phyloP scores from a whole-genome alignment of 2,888 invertebrate species.

The Orthonychiurus folsomi region DNA sequence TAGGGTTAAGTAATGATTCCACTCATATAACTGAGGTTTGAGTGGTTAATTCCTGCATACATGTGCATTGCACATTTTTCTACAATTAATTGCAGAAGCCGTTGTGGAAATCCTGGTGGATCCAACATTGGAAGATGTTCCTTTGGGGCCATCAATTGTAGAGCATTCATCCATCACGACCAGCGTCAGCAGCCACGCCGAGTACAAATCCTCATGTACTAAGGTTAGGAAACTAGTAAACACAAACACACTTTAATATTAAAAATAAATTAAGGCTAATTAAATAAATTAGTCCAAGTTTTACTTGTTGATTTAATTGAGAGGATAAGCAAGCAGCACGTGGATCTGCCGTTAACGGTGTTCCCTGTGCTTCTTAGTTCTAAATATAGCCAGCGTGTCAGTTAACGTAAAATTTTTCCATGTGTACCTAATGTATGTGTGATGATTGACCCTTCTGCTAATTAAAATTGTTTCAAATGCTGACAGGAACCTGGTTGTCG shows the following conservation, averaged over 20 bases:
- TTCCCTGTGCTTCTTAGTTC: too few relatives aligned
- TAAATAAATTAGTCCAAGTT: not conserved
- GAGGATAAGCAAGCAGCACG: too few relatives aligned
- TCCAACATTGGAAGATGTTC: conserved; percentile 23
- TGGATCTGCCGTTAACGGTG: too few relatives aligned
- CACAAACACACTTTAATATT: not conserved
- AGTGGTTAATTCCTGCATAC: conserved; percentile 1
- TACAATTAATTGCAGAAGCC: conserved; percentile 25
- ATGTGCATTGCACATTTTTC: not conserved
- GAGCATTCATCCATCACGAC: conserved; percentile 39
- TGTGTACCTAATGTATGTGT: not conserved
- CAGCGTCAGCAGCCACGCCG: conserved; percentile 37
- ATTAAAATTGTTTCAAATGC: conserved; percentile 3
- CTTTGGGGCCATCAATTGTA: conserved; percentile 30
- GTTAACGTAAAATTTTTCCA: not conserved
- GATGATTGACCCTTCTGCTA: not conserved
- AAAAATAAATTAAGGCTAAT: not conserved
- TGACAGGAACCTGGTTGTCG: conserved; percentile 38
- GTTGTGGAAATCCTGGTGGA: conserved; percentile 39
- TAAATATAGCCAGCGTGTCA: too few relatives aligned
- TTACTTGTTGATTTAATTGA: not conserved
- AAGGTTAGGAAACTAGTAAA: conserved; percentile 24
- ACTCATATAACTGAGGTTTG: too few relatives aligned
- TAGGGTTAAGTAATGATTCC: too few relatives aligned
- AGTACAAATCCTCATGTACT: conserved; percentile 39